Percentiles rank a stretch among this genome's conserved stretches.
These are phyloP conservation scores for Tragelaphus scriptus DNA, from an alignment of 2,113 vertebrate genomes.

Conservation along the genomic window DNA sequence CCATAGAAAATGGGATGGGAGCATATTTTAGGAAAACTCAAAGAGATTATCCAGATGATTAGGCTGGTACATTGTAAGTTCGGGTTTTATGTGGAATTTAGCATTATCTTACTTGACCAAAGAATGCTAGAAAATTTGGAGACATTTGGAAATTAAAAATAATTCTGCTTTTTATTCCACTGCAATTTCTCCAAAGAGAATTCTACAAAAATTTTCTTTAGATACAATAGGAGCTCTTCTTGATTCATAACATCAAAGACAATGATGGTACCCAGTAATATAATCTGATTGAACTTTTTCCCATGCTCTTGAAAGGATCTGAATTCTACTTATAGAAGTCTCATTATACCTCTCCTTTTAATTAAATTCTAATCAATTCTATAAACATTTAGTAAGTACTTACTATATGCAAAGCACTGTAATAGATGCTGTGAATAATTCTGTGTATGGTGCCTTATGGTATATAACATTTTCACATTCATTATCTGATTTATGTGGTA, in stretches of 20 bases:
- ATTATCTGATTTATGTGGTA: constrained; percentile 20
- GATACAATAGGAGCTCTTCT: background rate
- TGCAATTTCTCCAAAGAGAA: constrained; percentile 16
- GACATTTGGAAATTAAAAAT: constrained; percentile 50
- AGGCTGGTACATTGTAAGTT: constrained; percentile 55
- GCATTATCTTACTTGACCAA: constrained; percentile 48
- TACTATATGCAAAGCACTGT: constrained; percentile 1
- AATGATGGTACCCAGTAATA: constrained; percentile 34
- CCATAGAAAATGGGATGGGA: constrained; percentile 71
- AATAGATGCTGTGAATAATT: background rate
- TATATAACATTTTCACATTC: background rate
- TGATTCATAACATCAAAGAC: constrained; percentile 45
- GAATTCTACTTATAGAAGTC: constrained; percentile 18
- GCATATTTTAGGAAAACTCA: constrained; percentile 70
- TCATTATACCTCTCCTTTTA: constrained; percentile 49
- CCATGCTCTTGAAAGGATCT: constrained; percentile 47
- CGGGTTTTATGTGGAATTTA: constrained; percentile 48
- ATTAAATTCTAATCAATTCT: constrained; percentile 42
- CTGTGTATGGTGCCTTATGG: background rate
- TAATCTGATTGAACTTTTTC: constrained; percentile 38
- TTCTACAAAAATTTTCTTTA: background rate
- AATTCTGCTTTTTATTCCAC: constrained; percentile 22
- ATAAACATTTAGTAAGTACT: constrained; percentile 7
- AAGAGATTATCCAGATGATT: constrained; percentile 72
- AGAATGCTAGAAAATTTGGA: constrained; percentile 50